phyloP scores from a whole-genome alignment of 1,140 invertebrate genomes.

The Rhopalosiphum padi region DNA sequence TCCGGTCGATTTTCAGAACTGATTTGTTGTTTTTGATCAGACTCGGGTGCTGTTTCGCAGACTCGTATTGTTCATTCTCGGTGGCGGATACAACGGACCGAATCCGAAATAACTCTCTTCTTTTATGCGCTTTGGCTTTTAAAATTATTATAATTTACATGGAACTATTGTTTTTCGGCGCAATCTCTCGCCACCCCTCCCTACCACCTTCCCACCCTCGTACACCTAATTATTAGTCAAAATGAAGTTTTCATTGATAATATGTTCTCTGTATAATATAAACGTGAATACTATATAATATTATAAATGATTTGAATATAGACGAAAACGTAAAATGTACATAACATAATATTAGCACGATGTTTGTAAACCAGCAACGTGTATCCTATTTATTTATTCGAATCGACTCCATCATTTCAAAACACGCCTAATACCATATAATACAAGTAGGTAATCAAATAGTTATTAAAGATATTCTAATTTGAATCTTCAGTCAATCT shows the following conservation, averaged over 20 bases:
- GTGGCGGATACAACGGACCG: neutral
- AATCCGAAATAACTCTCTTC: slow-evolving; percentile 2
- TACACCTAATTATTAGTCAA: neutral
- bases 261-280: neutral
- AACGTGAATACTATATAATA: neutral
- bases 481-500: neutral
- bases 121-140: slow-evolving; percentile 26
- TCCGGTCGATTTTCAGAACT: neutral
- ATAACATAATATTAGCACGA: neutral
- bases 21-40: slow-evolving; percentile 24
- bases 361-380: neutral
- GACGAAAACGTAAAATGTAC: neutral
- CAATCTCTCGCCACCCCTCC: neutral
- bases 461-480: neutral
- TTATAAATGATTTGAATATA: neutral
- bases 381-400: neutral
- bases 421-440: neutral
- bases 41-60: neutral
- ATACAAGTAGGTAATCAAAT: neutral
- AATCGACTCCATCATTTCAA: neutral
- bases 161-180: neutral
- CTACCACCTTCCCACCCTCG: neutral
- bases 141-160: slow-evolving; percentile 25
- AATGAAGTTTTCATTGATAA: neutral
- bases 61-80: slow-evolving; percentile 9